phyloP scores from a whole-genome alignment of 2,113 vertebrate species.

The Scortum barcoo region DNA sequence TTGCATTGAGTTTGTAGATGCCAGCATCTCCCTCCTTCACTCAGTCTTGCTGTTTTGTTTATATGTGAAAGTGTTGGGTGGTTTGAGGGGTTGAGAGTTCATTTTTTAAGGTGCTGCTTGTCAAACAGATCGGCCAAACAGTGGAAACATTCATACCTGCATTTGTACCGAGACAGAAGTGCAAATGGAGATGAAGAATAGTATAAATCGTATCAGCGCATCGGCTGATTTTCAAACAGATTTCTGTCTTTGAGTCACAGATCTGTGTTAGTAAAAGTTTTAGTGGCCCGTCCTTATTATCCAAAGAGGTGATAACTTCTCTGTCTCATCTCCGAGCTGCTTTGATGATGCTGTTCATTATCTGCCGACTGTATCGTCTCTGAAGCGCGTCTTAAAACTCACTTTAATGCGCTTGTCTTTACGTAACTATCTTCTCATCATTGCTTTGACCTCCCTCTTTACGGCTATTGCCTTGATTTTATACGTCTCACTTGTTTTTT shows the following conservation, averaged over 20 bases:
- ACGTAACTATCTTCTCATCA: slow-evolving; percentile 49
- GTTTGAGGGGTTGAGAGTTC: neutral
- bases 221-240: neutral
- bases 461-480: slow-evolving; percentile 32
- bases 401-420: slow-evolving; percentile 44
- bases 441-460: slow-evolving; percentile 49
- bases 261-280: slow-evolving; percentile 20
- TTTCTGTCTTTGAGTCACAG: slow-evolving; percentile 17
- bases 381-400: slow-evolving; percentile 47
- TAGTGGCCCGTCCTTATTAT: slow-evolving; percentile 27
- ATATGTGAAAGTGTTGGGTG: neutral
- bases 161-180: neutral
- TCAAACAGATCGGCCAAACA: too few relatives aligned
- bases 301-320: slow-evolving; percentile 14
- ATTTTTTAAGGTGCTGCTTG: neutral
- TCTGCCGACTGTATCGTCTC: slow-evolving; percentile 37
- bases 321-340: slow-evolving; percentile 42
- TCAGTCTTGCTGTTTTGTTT: neutral
- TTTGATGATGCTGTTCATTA: slow-evolving; percentile 63
- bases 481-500: neutral
- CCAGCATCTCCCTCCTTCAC: neutral
- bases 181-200: neutral
- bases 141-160: neutral
- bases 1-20: neutral
- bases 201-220: neutral